phyloP scores from a whole-genome alignment of 2,113 vertebrate species.

The Martes martes region DNA sequence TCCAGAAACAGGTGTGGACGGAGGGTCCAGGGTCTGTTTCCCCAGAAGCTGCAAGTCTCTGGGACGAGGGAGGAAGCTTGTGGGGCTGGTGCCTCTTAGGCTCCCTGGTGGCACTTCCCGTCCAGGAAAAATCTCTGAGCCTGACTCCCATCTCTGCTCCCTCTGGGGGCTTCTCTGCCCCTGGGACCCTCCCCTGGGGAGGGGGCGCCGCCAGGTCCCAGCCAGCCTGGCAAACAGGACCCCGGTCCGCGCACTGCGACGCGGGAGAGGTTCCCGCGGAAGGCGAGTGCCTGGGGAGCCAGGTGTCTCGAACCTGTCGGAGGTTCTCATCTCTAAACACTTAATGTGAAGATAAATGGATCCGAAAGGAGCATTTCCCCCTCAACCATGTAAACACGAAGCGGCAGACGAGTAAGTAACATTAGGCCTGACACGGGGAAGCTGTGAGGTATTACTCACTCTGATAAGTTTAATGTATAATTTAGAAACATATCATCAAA shows the following conservation, averaged over 20 bases:
- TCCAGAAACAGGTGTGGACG: accelerated
- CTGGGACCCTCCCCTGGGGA: accelerated
- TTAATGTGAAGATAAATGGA: constrained; percentile 45
- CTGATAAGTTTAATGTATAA: constrained; percentile 82
- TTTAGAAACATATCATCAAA: constrained; percentile 84
- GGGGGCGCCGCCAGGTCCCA: not conserved
- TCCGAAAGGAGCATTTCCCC: not conserved
- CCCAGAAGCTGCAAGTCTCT: not conserved
- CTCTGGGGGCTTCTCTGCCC: not conserved
- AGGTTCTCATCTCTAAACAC: not conserved
- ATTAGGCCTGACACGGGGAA: constrained; percentile 72
- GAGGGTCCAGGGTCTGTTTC: not conserved
- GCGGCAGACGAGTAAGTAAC: constrained; percentile 65
- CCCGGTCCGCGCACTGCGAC: accelerated
- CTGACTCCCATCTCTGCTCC: not conserved
- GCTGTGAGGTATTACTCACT: constrained; percentile 81
- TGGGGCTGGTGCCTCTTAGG: too few relatives aligned
- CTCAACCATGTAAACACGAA: constrained; percentile 63
- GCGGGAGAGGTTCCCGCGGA: not conserved
- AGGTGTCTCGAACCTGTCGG: not conserved
- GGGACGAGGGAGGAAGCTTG: not conserved
- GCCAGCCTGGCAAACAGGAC: not conserved
- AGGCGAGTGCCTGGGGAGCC: not conserved
- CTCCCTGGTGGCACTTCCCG: not conserved
- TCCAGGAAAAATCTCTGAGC: not conserved